These are phyloP conservation scores for Gephyroberyx darwinii DNA, from an alignment of 2,797 vertebrate genomes.

Conservation along the genomic window DNA sequence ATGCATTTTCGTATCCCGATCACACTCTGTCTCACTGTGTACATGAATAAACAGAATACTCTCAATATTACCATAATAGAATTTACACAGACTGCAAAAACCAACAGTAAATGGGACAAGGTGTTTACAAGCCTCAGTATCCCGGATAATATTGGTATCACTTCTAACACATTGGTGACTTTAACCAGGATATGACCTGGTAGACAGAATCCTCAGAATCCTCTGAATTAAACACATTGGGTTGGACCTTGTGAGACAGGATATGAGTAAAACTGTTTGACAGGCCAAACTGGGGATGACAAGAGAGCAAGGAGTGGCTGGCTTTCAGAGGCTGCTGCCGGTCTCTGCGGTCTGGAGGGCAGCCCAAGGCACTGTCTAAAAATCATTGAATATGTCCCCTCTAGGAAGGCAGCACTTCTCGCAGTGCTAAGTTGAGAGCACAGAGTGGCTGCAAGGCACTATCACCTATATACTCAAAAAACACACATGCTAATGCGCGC, in stretches of 20 bases:
- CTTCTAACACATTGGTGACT: not conserved
- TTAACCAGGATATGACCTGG: not conserved
- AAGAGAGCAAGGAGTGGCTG: conserved; percentile 20
- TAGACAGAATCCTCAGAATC: not conserved
- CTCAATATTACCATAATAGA: not conserved
- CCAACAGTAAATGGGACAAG: not conserved
- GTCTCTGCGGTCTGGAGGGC: conserved; percentile 53
- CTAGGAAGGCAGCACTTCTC: conserved; percentile 37
- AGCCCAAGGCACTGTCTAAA: conserved; percentile 56
- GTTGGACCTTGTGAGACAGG: conserved; percentile 14
- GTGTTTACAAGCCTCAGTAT: not conserved
- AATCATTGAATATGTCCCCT: conserved; percentile 60
- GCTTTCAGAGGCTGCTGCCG: conserved; percentile 41
- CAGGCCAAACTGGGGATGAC: conserved; percentile 44
- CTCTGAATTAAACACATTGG: conserved; percentile 18
- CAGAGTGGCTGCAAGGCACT: conserved; percentile 30
- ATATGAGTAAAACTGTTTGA: conserved; percentile 34
- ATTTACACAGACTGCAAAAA: not conserved
- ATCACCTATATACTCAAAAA: conserved; percentile 8
- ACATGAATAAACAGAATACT: conserved; percentile 19
- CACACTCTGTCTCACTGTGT: conserved; percentile 2
- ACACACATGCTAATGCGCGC: not conserved
- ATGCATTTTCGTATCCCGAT: not conserved
- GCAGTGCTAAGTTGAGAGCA: conserved; percentile 29
- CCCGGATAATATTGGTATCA: not conserved